phyloP scores from a whole-genome alignment of 2,888 invertebrate genomes.

The Cybosia mesomella region DNA sequence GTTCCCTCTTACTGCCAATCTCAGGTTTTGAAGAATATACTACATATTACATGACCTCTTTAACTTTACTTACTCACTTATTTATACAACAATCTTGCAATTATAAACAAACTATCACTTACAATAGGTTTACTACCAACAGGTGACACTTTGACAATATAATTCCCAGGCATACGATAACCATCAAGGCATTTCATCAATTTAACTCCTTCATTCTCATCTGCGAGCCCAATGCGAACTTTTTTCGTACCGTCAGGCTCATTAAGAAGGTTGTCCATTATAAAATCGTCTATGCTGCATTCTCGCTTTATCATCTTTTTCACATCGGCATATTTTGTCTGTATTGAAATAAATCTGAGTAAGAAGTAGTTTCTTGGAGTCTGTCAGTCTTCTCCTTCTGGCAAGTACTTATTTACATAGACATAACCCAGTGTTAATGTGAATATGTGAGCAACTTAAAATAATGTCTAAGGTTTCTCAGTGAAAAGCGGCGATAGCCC shows the following conservation, averaged over 20 bases:
- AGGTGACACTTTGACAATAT: slow-evolving; percentile 64
- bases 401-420: no score
- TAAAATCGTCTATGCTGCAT: slow-evolving; percentile 74
- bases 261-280: slow-evolving; percentile 68
- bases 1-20: no score
- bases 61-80: no score
- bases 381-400: no score
- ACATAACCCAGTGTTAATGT: no score
- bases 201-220: slow-evolving; percentile 68
- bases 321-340: slow-evolving; percentile 76
- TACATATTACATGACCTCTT: no score
- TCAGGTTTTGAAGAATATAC: no score
- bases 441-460: no score
- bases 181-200: slow-evolving; percentile 74
- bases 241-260: slow-evolving; percentile 70
- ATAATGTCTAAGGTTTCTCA: no score
- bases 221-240: slow-evolving; percentile 72
- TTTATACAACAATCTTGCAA: neutral
- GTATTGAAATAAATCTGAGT: slow-evolving; percentile 14
- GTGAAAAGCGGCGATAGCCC: no score
- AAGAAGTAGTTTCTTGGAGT: neutral
- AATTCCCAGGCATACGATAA: slow-evolving; percentile 63
- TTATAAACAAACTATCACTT: slow-evolving; percentile 16
- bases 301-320: slow-evolving; percentile 71
- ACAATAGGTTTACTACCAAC: slow-evolving; percentile 63